A percentile compares a stretch with the other conserved stretches of the same genome.
Evolutionary conservation across 2,797 vertebrate genomes (phyloP).

Genomic region (Triplophysa yarkandensis): DNA sequence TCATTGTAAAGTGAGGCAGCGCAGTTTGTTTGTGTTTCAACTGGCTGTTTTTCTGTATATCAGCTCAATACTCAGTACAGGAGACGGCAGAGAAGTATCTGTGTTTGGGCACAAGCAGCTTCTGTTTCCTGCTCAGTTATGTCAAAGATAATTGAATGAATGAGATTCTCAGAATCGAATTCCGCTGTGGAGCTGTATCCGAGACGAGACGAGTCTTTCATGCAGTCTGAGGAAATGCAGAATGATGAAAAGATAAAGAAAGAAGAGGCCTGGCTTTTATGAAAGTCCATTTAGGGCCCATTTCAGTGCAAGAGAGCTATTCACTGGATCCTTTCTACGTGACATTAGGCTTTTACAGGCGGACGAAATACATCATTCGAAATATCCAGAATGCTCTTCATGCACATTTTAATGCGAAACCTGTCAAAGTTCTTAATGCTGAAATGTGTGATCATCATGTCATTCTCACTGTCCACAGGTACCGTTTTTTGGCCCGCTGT

Average conservation of each 20-base stretch:
- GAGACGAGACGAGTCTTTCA: slow-evolving; percentile 45
- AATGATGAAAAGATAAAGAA: slow-evolving; percentile 56
- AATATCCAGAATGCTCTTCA: background rate
- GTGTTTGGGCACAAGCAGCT: slow-evolving; percentile 32
- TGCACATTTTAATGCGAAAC: too few relatives aligned
- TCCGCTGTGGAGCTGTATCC: slow-evolving; percentile 56
- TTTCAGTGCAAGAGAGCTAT: slow-evolving; percentile 40
- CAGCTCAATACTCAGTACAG: slow-evolving; percentile 19
- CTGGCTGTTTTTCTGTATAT: slow-evolving; percentile 15
- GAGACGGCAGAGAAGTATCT: slow-evolving; percentile 35
- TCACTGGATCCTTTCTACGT: slow-evolving; percentile 42
- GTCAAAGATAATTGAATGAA: slow-evolving; percentile 58
- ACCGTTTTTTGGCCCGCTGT: slow-evolving; percentile 96
- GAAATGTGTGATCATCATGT: slow-evolving; percentile 8
- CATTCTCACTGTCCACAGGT: slow-evolving; percentile 73
- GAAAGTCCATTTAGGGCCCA: slow-evolving; percentile 59
- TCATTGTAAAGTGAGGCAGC: background rate
- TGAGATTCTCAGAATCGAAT: slow-evolving; percentile 62
- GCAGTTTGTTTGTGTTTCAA: slow-evolving; percentile 4
- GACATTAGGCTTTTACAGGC: slow-evolving; percentile 36
- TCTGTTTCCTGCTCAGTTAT: slow-evolving; percentile 56
- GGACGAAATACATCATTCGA: background rate
- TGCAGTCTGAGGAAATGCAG: slow-evolving; percentile 56
- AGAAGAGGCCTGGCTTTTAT: slow-evolving; percentile 56
- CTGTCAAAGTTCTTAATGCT: background rate